Percentiles rank a stretch among this genome's conserved stretches.
These are phyloP conservation scores for Tachycineta bicolor DNA, from an alignment of 2,113 vertebrate species.

Conservation along the genomic window DNA sequence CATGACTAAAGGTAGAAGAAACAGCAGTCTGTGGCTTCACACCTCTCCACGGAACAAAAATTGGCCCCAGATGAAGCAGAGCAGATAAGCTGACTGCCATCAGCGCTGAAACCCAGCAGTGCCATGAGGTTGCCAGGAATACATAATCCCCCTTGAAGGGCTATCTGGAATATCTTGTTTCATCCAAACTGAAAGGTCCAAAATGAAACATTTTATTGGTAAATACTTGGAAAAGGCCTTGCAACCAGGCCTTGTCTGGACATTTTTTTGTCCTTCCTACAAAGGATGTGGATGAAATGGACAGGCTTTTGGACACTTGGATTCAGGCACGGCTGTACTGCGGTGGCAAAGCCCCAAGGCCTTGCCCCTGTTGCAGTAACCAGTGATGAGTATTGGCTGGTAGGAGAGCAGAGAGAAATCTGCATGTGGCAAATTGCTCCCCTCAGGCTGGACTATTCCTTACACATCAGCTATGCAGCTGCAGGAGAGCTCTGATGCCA, in stretches of 20 bases:
- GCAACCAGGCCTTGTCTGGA: background rate
- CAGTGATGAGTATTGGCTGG: fast-evolving
- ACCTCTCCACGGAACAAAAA: background rate
- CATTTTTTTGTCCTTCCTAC: background rate
- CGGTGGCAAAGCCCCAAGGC: background rate
- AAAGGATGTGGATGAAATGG: fast-evolving
- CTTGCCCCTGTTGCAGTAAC: background rate
- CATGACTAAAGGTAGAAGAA: background rate
- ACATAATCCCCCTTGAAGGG: background rate
- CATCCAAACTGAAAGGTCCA: background rate
- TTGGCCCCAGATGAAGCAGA: background rate
- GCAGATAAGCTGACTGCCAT: background rate
- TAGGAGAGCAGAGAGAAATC: background rate
- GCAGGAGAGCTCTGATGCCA: background rate
- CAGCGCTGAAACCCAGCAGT: background rate
- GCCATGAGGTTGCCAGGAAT: background rate
- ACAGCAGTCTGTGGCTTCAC: background rate
- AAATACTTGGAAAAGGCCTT: background rate
- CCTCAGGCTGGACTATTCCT: background rate
- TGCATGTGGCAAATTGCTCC: background rate
- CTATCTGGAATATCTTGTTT: background rate
- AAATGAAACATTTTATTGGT: background rate
- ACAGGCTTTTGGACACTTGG: background rate
- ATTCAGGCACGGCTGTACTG: background rate
- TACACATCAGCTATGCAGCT: background rate